Evolutionary conservation across 1,140 invertebrate genomes (phyloP).

Genomic region (Micrasema longulum): DNA sequence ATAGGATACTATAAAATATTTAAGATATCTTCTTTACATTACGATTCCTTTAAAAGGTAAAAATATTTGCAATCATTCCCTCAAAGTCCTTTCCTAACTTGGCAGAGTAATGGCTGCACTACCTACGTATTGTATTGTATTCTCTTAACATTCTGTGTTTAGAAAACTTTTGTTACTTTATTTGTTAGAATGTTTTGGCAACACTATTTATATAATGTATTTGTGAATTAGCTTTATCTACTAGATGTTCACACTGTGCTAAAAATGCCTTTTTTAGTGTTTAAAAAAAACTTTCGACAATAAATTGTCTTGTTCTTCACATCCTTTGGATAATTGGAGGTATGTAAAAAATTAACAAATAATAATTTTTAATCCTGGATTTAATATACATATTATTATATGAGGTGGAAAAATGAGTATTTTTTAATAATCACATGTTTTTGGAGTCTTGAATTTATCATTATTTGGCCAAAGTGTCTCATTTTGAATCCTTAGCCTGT

Average conservation of each 20-base stretch:
- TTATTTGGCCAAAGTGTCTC: no score
- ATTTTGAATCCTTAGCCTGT: no score
- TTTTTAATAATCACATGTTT: no score
- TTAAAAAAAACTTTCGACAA: slow-evolving; percentile 27
- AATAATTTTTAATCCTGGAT: no score
- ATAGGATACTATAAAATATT: slow-evolving; percentile 31
- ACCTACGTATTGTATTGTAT: background rate
- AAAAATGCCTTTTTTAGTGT: slow-evolving; percentile 33
- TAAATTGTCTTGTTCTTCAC: slow-evolving; percentile 22
- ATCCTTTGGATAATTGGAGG: background rate
- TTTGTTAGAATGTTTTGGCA: slow-evolving; percentile 20
- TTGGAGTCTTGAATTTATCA: no score
- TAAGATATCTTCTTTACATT: slow-evolving; percentile 17
- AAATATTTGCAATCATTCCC: background rate
- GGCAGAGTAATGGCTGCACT: background rate
- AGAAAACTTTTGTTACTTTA: no score
- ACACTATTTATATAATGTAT: slow-evolving; percentile 8
- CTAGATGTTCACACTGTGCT: slow-evolving; percentile 29
- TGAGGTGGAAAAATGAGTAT: no score
- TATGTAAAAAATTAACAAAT: no score
- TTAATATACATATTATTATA: no score
- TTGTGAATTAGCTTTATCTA: slow-evolving; percentile 22
- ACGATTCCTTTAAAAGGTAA: slow-evolving; percentile 14
- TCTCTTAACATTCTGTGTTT: slow-evolving; percentile 5
- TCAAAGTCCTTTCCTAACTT: background rate